Evolutionary conservation across 2,888 invertebrate genomes (phyloP), one percentile per base, ranked within the genome.

Genomic region (Lymantria dispar): DNA sequence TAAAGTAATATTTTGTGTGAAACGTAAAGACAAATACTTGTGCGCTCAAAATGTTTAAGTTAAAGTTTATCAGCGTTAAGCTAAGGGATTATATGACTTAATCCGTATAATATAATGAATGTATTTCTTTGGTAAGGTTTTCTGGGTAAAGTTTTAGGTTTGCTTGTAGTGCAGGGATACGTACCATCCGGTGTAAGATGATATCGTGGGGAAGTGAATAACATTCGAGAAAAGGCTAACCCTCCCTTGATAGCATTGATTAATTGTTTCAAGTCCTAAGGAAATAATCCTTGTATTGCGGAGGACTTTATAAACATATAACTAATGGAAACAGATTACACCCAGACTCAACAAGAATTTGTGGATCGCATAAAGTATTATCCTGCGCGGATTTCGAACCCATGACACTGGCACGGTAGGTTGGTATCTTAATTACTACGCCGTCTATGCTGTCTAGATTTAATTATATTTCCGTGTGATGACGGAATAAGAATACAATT

Each of bases 131-230:
- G 47, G 29, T 43, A 10, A 58, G 42, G 39, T 48, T 55, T 14
- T 14, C 9, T 38, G 38, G 47, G 53, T 58, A 52, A 70, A 64
- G 67, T 69, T 78, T 74, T 70, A 70, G 50, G 52, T 48, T 52
- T 40, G 72, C 65, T 70, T 70, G 63, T 70, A 70, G 68, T 78
- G 78, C 80, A 78, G 83, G 80, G 85, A 81, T 79, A 80, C 78
- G 72, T 75, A 76, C 70, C 80, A 86, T 88, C 87, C 87, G 85
- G 87, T 84, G 87, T 86, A 88, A 88, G 74, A 56, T 76, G 82
- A 87, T 78, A 84, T 80, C 88, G 87, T 87, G 87, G 88, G 88
- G 88, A 87, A 85, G 77, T 78, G 72, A 70, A 60, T 68, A 65
- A 74, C 79, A 40, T 80, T 77, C 60, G 68, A 72, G 62, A 64